Percentiles rank a stretch among this genome's conserved stretches.
These are phyloP conservation scores for Tetrax tetrax DNA, from an alignment of 2,113 vertebrate genomes.

Conservation along the genomic window DNA sequence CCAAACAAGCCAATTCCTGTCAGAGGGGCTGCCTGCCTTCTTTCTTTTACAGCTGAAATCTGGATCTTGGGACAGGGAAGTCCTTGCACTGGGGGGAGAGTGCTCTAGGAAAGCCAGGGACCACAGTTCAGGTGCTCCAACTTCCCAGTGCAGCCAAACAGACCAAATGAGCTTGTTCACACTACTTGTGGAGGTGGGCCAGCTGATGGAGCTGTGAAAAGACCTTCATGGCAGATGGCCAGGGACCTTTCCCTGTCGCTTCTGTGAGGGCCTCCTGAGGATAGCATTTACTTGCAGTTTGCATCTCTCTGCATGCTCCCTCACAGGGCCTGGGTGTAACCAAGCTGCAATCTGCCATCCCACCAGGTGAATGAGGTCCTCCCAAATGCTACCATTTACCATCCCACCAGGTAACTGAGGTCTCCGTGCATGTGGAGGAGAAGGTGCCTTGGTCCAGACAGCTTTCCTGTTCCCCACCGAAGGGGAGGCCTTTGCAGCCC, in stretches of 20 bases:
- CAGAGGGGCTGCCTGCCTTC: background rate
- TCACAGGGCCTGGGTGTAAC: background rate
- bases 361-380: background rate
- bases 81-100: background rate
- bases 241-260: background rate
- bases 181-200: background rate
- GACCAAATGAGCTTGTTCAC: background rate
- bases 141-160: background rate
- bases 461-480: background rate
- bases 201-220: background rate
- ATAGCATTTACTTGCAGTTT: background rate
- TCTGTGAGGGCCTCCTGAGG: background rate
- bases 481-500: background rate
- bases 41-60: background rate
- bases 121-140: background rate
- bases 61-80: background rate
- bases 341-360: background rate
- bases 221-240: background rate
- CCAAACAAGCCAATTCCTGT: background rate
- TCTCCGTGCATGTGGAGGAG: rapidly evolving
- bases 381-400: background rate
- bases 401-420: background rate
- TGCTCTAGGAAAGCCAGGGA: background rate
- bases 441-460: background rate
- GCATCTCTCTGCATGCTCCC: background rate